These are phyloP conservation scores for Maniola jurtina DNA, from an alignment of 1,140 invertebrate species.

Conservation along the genomic window DNA sequence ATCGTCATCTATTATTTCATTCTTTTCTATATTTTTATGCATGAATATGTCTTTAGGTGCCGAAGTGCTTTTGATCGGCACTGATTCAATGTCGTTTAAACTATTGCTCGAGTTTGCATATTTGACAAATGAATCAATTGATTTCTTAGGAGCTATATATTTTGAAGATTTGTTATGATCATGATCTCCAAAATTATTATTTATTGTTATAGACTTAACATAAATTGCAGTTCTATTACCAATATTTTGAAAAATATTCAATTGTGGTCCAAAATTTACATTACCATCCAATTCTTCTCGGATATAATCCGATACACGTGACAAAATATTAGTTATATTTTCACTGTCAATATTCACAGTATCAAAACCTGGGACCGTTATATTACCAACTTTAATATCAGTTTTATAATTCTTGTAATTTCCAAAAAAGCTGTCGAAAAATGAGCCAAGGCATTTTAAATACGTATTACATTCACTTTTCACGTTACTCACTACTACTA, in stretches of 20 bases:
- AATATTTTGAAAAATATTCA: slow-evolving; percentile 28
- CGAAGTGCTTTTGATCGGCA: neutral
- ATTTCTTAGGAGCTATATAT: neutral
- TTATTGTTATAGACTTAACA: slow-evolving; percentile 45
- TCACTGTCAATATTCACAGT: slow-evolving; percentile 33
- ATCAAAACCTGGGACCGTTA: slow-evolving; percentile 19
- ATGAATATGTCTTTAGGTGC: neutral
- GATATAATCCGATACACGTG: slow-evolving; percentile 42
- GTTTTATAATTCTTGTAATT: slow-evolving; percentile 24
- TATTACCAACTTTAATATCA: slow-evolving; percentile 24
- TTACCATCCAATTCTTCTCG: slow-evolving; percentile 38
- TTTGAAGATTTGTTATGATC: slow-evolving; percentile 1
- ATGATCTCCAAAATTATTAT: slow-evolving; percentile 25
- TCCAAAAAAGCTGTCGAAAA: slow-evolving; percentile 37
- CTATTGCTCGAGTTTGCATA: neutral
- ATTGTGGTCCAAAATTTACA: slow-evolving; percentile 22
- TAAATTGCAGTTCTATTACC: slow-evolving; percentile 45
- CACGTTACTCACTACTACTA: slow-evolving; percentile 26
- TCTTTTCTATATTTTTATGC: slow-evolving; percentile 24
- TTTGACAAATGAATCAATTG: neutral
- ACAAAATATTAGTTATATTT: slow-evolving; percentile 40
- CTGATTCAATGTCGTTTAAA: neutral
- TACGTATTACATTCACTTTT: slow-evolving; percentile 43
- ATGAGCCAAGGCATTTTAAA: slow-evolving; percentile 33
- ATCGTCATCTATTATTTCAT: slow-evolving; percentile 42